Base-by-base conservation (phyloP, 2,113 vertebrate genomes). In the Corapipo altera region DNA sequence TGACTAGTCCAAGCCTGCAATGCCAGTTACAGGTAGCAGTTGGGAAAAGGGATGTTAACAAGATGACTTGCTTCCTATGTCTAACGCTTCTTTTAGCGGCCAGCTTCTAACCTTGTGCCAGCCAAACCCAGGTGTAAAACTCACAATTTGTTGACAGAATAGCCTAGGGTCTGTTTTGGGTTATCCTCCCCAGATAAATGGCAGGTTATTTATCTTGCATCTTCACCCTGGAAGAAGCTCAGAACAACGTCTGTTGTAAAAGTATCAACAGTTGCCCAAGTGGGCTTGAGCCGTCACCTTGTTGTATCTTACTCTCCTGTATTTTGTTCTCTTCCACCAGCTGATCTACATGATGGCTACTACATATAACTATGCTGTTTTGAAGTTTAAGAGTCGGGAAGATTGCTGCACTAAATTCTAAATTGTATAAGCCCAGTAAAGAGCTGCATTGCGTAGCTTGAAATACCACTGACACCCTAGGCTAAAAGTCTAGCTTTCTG, bases 301-400 rank as follows among this genome's bases (percentile, higher is more conserved):
- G 94, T 92, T 97, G 79, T 97, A 88, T 99, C 98, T 99, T 98
- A 99, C 97, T 91, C 89, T 98, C 97, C 98, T 99, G 98, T 97
- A 96, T 98, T 99, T 98, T 99, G 98, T 99, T 99, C 98, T 99
- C 98, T 99, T 99, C 98, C 99, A 99, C 99, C 99, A 99, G 99
- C 99, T 99, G 98, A 99, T 99, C 99, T 99, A 99, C 99, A 99
- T 99, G 99, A 99, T 99, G 99, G 99, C 99, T 98, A 99, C 99
- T 96, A 99, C 99, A 98, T 99, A 99, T 99, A 99, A 99, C 99
- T 99, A 99, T 99, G 99, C 99, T 89, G 99, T 99, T 99, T 99
- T 99, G 99, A 99, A 99, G 99, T 99, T 99, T 99, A 99, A 99
- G 99, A 99, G 99, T 99, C 99, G 99, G 99, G 99, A 99, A 99